phyloP scores from a whole-genome alignment of 2,113 vertebrate species.

The Jaculus jaculus region DNA sequence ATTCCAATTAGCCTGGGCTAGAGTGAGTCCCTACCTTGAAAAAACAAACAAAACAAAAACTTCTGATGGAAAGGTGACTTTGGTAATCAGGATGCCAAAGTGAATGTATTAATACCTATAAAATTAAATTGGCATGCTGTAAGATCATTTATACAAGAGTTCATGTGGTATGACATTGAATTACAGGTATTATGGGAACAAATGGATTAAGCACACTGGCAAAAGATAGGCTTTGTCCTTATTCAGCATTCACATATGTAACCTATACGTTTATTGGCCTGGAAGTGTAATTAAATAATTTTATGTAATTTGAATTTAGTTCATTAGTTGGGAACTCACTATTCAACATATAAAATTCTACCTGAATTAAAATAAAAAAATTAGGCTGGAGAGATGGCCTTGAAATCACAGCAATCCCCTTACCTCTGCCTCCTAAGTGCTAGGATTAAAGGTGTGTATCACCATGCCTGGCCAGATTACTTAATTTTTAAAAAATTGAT shows the following conservation, averaged over 20 bases:
- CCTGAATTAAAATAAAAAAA: conserved; percentile 25
- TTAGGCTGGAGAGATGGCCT: not conserved
- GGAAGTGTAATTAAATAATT: conserved; percentile 3
- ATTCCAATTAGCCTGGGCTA: too few species aligned
- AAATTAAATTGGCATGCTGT: not conserved
- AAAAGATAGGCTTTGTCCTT: not conserved
- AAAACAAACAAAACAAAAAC: not conserved
- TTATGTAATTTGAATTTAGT: not conserved
- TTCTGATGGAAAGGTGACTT: not conserved
- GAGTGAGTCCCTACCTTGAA: too few species aligned
- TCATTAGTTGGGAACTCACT: conserved; percentile 2
- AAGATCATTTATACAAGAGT: not conserved
- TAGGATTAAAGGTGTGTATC: too few species aligned
- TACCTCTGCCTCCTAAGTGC: too few species aligned
- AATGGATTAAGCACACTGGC: not conserved
- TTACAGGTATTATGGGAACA: not conserved
- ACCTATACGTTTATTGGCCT: not conserved
- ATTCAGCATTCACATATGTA: not conserved
- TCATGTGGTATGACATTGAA: not conserved
- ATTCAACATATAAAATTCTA: not conserved
- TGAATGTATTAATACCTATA: conserved; percentile 7
- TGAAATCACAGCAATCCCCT: too few species aligned
- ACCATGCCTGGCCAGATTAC: too few species aligned
- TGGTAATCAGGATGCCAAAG: conserved; percentile 13
- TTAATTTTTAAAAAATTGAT: too few species aligned